A percentile compares a stretch with the other conserved stretches of the same genome.
Evolutionary conservation across 2,797 vertebrate species (phyloP).

Genomic region (Aeoliscus strigatus): DNA sequence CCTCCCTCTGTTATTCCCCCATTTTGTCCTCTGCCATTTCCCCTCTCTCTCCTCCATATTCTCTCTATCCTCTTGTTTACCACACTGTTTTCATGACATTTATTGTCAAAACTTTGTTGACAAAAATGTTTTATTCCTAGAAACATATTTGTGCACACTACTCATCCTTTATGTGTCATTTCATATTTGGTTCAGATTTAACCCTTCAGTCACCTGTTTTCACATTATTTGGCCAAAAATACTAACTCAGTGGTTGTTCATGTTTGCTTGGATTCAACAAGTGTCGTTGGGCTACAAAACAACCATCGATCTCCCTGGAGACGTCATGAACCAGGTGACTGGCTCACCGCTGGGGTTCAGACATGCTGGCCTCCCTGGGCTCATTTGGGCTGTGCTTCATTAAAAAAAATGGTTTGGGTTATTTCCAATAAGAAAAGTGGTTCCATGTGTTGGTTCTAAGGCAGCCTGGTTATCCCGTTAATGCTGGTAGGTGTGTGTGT

Average conservation of each 20-base stretch:
- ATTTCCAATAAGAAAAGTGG: no score
- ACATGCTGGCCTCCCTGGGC: conserved; percentile 10
- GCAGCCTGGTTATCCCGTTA: no score
- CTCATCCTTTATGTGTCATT: background rate
- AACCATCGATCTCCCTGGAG: conserved; percentile 3
- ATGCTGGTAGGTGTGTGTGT: no score
- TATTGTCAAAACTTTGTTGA: conserved; percentile 58
- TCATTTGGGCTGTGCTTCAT: conserved; percentile 7
- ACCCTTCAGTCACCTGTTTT: background rate
- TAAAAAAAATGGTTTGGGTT: background rate
- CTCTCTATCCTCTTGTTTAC: conserved; percentile 67
- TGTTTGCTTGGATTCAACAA: conserved; percentile 53
- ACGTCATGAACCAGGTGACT: conserved; percentile 26
- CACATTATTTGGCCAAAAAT: no score
- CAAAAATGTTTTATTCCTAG: conserved; percentile 1
- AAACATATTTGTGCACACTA: background rate
- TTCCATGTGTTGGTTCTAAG: no score
- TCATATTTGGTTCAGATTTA: conserved; percentile 7
- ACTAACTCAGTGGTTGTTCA: background rate
- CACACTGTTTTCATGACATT: conserved; percentile 44
- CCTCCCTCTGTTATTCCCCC: conserved; percentile 67
- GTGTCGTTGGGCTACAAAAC: conserved; percentile 24
- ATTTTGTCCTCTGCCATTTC: conserved; percentile 70
- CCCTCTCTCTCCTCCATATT: conserved; percentile 59
- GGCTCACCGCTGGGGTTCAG: conserved; percentile 14